Base-by-base conservation (phyloP, 2,113 vertebrate species). In the Corynorhinus townsendii region DNA sequence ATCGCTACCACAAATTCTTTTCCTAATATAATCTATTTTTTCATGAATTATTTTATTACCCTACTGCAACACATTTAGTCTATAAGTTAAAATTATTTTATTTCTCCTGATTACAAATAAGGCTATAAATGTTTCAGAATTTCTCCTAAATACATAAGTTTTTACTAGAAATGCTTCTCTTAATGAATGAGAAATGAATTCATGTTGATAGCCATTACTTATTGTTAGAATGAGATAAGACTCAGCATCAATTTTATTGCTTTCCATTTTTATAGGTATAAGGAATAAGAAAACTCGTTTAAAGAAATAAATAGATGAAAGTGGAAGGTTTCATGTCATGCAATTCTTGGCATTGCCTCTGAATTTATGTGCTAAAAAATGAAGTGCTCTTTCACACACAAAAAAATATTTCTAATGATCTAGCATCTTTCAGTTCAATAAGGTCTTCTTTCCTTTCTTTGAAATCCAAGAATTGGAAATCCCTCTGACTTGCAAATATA, bases 391-490 rank as follows among this genome's bases (percentile, higher is more conserved):
- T 69, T 90, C 11, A 26, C 43, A 15, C 15, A 26, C 38, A 19
- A 72, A 94, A 92, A 91, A 54, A n/a, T 64, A 88, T 19, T 47
- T 90, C 54, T 68, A 96, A 73, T 40, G 4, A 17, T 52, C 81
- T n/a, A 1, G 66, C 62, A 19, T 6, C 17, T 94, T 77, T 76
- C 47, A 59, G 64, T 83, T 94, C 38, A 24, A 5, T 68, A 40
- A 89, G 49, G 33, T 77, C 40, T 45, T 91, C 56, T 66, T 64
- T 71, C 75, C 71, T 94, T 90, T 72, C 76, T 95, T 85, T 88
- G 59, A 90, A 94, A 83, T 96, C 76, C 90, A 80, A 95, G 81
- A 76, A 81, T 26, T 81, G 35, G 38, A 82, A 87, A 91, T 22
- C 38, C 20, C 20, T n/a, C 2, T 73, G 49, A 83, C 71, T 35